These are phyloP conservation scores for Chelonus formosanus DNA, from an alignment of 2,888 invertebrate genomes.

Conservation along the genomic window DNA sequence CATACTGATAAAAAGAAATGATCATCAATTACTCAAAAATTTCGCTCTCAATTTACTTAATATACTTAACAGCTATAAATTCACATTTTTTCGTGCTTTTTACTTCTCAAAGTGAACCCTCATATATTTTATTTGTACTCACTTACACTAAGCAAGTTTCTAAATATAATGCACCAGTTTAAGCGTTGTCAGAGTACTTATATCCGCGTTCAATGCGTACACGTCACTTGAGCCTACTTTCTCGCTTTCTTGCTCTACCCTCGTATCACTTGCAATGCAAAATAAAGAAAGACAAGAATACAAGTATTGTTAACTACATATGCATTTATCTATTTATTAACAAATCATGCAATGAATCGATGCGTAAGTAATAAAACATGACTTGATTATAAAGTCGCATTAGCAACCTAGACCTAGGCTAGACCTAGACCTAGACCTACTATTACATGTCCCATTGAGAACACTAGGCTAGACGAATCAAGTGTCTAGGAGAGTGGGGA, in stretches of 20 bases:
- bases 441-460: slow-evolving; percentile 51
- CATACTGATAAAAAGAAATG: too few species aligned
- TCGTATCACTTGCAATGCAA: neutral
- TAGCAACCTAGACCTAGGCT: slow-evolving; percentile 6
- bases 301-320: neutral
- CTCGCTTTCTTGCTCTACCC: neutral
- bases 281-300: neutral
- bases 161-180: too few species aligned
- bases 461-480: slow-evolving; percentile 57
- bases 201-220: slow-evolving; percentile 33
- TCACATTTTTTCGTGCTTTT: too few species aligned
- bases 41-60: too few species aligned
- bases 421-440: slow-evolving; percentile 57
- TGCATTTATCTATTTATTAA: neutral
- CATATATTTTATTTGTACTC: too few species aligned
- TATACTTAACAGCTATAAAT: too few species aligned
- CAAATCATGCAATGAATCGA: neutral
- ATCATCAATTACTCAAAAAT: too few species aligned
- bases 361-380: slow-evolving; percentile 3
- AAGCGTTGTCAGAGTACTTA: neutral
- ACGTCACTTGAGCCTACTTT: slow-evolving; percentile 32
- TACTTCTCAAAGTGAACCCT: too few species aligned
- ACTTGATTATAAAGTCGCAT: slow-evolving; percentile 3
- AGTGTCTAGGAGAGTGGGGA: slow-evolving; percentile 25
- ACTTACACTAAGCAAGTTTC: too few species aligned